Evolutionary conservation across 2,797 vertebrate species (phyloP).

Genomic region (Acanthis flammea): DNA sequence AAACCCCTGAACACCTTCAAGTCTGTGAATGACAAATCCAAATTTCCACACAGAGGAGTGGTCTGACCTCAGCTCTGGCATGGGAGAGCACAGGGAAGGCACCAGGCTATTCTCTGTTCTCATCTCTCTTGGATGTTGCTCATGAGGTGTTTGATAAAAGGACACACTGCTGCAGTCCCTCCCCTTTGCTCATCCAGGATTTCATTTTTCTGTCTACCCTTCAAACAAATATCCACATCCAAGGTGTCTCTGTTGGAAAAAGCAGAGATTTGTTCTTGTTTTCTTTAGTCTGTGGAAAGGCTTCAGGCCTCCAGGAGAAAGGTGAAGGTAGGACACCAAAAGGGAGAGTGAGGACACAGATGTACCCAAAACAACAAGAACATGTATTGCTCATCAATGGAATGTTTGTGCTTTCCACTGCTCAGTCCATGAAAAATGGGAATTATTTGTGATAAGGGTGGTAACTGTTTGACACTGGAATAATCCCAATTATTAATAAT

Average conservation of each 20-base stretch:
- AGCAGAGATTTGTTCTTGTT: background rate
- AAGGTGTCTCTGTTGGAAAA: background rate
- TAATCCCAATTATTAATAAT: background rate
- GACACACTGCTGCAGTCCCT: rapidly evolving
- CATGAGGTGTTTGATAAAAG: background rate
- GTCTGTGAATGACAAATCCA: background rate
- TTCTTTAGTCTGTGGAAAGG: background rate
- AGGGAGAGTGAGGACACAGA: background rate
- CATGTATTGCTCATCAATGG: background rate
- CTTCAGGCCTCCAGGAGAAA: background rate
- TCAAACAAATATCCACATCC: background rate
- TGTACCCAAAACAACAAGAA: background rate
- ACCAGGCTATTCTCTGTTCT: background rate
- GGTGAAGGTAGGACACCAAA: background rate
- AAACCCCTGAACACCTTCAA: too few relatives aligned
- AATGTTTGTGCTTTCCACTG: background rate
- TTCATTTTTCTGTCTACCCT: background rate
- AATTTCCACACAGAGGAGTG: background rate
- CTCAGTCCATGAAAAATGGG: background rate
- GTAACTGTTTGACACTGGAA: background rate
- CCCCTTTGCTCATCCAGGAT: background rate
- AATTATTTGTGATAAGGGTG: background rate
- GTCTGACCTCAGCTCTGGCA: background rate
- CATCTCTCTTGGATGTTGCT: background rate
- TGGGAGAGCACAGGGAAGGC: background rate